Conservation (phyloP, 2,113 vertebrate genomes). For the Myotis brandtii region DNA sequence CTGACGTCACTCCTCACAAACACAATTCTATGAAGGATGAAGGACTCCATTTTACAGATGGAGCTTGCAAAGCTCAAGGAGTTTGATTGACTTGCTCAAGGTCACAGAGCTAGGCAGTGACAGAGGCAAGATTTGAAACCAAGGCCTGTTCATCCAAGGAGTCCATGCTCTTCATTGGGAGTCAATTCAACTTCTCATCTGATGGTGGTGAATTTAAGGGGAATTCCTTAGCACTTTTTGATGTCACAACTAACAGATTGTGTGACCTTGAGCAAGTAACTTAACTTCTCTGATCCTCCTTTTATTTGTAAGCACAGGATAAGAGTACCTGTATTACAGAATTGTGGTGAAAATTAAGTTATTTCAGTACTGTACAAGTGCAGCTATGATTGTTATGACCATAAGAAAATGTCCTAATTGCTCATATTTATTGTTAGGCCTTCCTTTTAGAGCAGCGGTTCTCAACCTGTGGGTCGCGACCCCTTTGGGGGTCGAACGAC, state of each 20-base stretch:
- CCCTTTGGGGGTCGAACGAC: no score
- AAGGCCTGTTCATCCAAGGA: not conserved
- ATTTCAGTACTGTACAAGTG: not conserved
- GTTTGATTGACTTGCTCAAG: not conserved
- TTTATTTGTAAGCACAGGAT: not conserved
- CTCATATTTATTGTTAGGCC: not conserved
- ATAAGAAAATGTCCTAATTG: not conserved
- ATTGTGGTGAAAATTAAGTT: not conserved
- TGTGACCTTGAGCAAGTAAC: not conserved
- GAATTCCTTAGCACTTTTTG: not conserved
- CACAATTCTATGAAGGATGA: not conserved
- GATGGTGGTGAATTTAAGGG: not conserved
- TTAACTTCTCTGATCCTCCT: not conserved
- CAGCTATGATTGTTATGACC: not conserved
- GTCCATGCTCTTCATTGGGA: not conserved
- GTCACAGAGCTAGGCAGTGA: not conserved
- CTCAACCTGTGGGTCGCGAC: no score
- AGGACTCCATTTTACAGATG: not conserved
- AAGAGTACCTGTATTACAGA: not conserved
- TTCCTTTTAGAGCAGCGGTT: not conserved
- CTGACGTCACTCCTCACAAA: slow-evolving; percentile 9
- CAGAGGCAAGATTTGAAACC: not conserved
- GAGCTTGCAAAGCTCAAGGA: not conserved
- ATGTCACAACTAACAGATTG: not conserved
- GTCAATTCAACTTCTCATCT: not conserved